Percentiles rank a stretch among this genome's conserved stretches.
These are phyloP conservation scores for Zoanthus gigantus DNA, from an alignment of 92 coral and sea anemone genomes.

Conservation along the genomic window DNA sequence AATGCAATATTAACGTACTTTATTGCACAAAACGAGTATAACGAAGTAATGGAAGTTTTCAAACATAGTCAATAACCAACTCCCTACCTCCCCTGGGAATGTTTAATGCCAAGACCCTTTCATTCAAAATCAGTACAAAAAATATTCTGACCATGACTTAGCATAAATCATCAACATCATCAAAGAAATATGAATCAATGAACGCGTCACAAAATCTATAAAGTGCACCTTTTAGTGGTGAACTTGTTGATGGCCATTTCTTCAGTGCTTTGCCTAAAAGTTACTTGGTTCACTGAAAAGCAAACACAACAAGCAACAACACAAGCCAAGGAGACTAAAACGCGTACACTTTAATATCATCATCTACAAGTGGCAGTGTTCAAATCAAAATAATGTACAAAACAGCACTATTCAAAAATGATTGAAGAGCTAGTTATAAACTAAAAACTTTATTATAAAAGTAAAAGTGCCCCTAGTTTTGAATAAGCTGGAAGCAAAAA, in stretches of 20 bases:
- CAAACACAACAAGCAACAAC: conserved; percentile 21
- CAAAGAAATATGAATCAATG: not conserved
- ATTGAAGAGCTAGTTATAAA: conserved; percentile 14
- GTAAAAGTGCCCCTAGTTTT: not conserved
- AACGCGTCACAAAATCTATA: not conserved
- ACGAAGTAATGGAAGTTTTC: no score
- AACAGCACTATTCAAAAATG: conserved; percentile 33
- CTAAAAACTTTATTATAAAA: conserved; percentile 16
- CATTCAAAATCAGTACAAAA: not conserved
- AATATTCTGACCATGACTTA: not conserved
- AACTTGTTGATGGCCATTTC: conserved; percentile 20
- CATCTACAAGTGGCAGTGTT: conserved; percentile 30
- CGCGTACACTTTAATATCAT: conserved; percentile 45
- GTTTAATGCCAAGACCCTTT: not conserved
- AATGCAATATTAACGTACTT: no score
- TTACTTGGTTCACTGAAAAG: conserved; percentile 42
- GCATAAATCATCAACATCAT: not conserved
- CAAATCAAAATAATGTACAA: conserved; percentile 37
- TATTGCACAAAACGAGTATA: no score
- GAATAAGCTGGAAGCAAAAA: not conserved
- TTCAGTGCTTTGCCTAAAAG: not conserved
- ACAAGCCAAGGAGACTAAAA: conserved; percentile 37
- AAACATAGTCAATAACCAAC: not conserved
- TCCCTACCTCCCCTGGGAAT: not conserved
- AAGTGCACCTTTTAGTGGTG: conserved; percentile 41